These are phyloP conservation scores for Ellobium chinense DNA, from an alignment of 2,888 invertebrate species.

Conservation along the genomic window DNA sequence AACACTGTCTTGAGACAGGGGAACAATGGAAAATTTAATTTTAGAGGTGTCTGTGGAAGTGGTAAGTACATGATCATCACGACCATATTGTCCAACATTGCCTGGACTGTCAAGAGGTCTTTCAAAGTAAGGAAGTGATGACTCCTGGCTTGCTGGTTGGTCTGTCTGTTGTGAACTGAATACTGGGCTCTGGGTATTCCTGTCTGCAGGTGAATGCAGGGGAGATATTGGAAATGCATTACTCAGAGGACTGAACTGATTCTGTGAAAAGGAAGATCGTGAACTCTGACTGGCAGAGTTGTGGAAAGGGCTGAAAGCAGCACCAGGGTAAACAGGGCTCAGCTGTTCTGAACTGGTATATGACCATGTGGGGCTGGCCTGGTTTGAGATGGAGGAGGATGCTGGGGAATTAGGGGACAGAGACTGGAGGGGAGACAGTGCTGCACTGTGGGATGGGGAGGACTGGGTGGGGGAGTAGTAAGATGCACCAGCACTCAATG, in stretches of 20 bases:
- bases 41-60: neutral
- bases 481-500: slow-evolving; percentile 66
- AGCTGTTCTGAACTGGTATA: neutral
- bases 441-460: slow-evolving; percentile 48
- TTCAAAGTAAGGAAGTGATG: neutral
- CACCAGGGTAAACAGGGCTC: neutral
- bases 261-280: neutral
- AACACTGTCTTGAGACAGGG: neutral
- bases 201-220: neutral
- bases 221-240: slow-evolving; percentile 18
- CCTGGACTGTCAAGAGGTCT: neutral
- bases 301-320: neutral
- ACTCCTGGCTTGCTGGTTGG: neutral
- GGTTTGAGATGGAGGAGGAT: slow-evolving; percentile 17
- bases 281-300: neutral
- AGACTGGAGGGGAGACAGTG: slow-evolving; percentile 16
- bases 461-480: slow-evolving; percentile 53
- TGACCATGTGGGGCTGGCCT: slow-evolving; percentile 30
- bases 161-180: slow-evolving; percentile 26
- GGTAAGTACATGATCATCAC: neutral
- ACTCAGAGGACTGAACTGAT: slow-evolving; percentile 32
- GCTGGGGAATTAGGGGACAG: slow-evolving; percentile 35
- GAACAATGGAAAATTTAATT: neutral
- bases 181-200: slow-evolving; percentile 17
- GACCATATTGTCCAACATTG: neutral